These are phyloP conservation scores for Carlito syrichta DNA, from an alignment of 2,113 vertebrate genomes.

Conservation along the genomic window DNA sequence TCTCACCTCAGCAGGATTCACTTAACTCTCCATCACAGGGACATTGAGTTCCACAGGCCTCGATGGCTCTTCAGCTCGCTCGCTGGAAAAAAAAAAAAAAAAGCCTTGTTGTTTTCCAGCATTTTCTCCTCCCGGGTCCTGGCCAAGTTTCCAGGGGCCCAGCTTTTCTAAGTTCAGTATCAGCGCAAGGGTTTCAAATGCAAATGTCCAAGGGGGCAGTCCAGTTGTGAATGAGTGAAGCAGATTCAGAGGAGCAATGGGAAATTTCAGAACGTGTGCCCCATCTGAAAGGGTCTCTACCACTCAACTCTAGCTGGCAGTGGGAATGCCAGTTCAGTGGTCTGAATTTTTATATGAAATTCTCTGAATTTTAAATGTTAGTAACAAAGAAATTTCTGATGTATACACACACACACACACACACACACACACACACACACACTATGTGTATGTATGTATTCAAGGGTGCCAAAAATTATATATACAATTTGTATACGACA, in stretches of 20 bases:
- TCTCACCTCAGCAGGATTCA: constrained; percentile 42
- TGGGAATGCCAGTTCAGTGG: not conserved
- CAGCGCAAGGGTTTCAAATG: not conserved
- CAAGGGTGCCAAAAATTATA: too few species aligned
- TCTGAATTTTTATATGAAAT: not conserved
- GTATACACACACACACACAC: too few species aligned
- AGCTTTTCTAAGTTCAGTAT: not conserved
- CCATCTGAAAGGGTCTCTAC: not conserved
- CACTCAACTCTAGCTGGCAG: not conserved
- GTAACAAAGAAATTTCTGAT: not conserved
- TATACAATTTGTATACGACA: too few species aligned
- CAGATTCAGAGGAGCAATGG: not conserved
- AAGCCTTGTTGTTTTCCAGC: not conserved
- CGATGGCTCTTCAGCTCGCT: not conserved
- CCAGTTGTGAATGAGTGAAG: not conserved
- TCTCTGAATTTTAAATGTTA: not conserved
- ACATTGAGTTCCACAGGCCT: not conserved
- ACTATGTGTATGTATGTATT: too few species aligned
- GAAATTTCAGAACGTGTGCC: not conserved
- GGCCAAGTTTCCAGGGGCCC: not conserved
- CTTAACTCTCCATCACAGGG: constrained; percentile 46
- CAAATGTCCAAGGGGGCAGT: not conserved
- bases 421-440: too few species aligned
- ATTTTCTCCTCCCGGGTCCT: not conserved
- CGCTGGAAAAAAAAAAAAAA: constrained; percentile 52